A percentile compares a stretch with the other conserved stretches of the same genome.
phyloP scores from a whole-genome alignment of 2,888 invertebrate species.

The Esperia sulphurella region DNA sequence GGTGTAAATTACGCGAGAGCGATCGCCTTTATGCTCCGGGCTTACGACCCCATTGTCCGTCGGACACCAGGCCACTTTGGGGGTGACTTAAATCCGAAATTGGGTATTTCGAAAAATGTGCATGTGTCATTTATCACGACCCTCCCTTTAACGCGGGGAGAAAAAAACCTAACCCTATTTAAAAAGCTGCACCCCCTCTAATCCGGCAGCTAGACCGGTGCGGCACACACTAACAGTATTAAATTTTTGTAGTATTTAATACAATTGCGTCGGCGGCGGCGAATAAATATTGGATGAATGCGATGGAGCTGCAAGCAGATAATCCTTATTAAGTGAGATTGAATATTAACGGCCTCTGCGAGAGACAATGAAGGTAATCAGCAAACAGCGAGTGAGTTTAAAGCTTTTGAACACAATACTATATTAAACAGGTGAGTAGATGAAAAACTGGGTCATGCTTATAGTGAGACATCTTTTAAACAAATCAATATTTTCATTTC shows the following conservation, averaged over 20 bases:
- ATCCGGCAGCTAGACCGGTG: constrained; percentile 60
- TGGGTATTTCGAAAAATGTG: constrained; percentile 81
- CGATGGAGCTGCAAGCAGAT: constrained; percentile 42
- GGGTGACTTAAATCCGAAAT: constrained; percentile 81
- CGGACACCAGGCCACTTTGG: constrained; percentile 73
- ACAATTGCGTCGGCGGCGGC: constrained; percentile 60
- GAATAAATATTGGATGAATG: constrained; percentile 74
- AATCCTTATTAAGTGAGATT: constrained; percentile 67
- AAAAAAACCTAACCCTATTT: constrained; percentile 76
- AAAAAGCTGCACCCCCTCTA: constrained; percentile 70
- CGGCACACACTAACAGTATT: constrained; percentile 74
- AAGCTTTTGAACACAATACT: constrained; percentile 2
- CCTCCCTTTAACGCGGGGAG: constrained; percentile 52
- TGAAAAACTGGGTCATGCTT: too few species aligned
- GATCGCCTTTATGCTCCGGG: constrained; percentile 36
- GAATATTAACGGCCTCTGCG: constrained; percentile 28
- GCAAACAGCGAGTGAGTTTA: constrained; percentile 5
- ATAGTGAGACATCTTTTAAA: not conserved
- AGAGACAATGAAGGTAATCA: constrained; percentile 21
- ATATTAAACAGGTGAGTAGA: too few species aligned
- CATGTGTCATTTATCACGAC: constrained; percentile 81
- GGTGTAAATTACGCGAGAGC: constrained; percentile 66
- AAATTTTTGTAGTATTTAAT: constrained; percentile 71
- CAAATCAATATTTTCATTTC: not conserved
- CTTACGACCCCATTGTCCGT: constrained; percentile 58